Evolutionary conservation across 1,140 invertebrate genomes (phyloP), one percentile per base, ranked within the genome.

Genomic region (Drosophila kanapiae): DNA sequence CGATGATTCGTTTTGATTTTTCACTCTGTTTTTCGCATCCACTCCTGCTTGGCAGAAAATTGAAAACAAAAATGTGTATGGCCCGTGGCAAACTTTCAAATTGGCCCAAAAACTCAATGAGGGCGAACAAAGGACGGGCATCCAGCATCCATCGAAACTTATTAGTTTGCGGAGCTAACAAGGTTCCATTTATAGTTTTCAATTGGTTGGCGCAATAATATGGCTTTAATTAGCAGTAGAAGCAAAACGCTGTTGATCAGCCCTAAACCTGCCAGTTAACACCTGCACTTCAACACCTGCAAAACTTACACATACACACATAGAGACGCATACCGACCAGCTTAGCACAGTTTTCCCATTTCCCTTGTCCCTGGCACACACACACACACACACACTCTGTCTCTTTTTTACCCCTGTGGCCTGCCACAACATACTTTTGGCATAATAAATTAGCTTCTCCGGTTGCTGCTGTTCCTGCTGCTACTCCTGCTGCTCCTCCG

Each of bases 1-100:
- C 85, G 84, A 75, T 88, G 84, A 90, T 90, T 90, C 84, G 81
- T 77, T 87, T 82, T 83, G 85, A 88, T 81, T 90, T 86, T 82
- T 83, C 70, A 76, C 72, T 65, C 38, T 76, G 58, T 42, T 76
- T 49, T 69, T 23, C 54, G 48, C 43, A 53, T 31, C 40, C 8
- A 23, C 35, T 11, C 40, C 42, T 43, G 23, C 57, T 37, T 45
- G 33, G 37, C 16, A 18, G 59, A 47, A 84, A 84, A 84, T 85
- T 82, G 85, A 87, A 90, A 87, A 84, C 74, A 84, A 84, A 83
- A 90, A 90, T 80, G 53, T 56, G 67, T 81, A 23, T 3, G 72
- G 64, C 65, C 61, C 37, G 57, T 35, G 60, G 62, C 49, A 48
- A 60, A 74, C 67, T 71, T 72, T 59, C 38, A 43, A 78, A 80